Evolutionary conservation across 2,797 vertebrate species (phyloP).

Genomic region (Enteromius fasciolatus): DNA sequence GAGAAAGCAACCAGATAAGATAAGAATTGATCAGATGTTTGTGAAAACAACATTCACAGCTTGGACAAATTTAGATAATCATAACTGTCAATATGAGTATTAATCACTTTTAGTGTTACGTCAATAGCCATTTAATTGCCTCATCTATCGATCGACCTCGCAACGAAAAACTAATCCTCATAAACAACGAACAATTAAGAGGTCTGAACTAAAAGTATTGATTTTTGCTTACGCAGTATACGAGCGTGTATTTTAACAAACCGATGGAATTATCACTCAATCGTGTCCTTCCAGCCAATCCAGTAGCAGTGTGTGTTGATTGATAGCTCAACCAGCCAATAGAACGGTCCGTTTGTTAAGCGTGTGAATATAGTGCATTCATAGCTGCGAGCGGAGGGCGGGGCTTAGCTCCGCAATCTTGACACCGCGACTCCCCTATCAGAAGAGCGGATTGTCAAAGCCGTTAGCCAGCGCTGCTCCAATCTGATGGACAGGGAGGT

Average conservation of each 20-base stretch:
- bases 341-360: constrained; percentile 5
- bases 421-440: constrained; percentile 59
- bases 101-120: not conserved
- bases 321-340: constrained; percentile 61
- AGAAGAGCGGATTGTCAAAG: constrained; percentile 37
- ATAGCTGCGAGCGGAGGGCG: constrained; percentile 36
- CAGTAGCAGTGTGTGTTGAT: constrained; percentile 45
- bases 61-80: not conserved
- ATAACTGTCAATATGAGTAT: not conserved
- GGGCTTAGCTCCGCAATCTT: constrained; percentile 35
- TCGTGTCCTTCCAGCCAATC: constrained; percentile 38
- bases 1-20: not conserved
- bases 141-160: not conserved
- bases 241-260: constrained; percentile 27
- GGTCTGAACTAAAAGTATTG: not conserved
- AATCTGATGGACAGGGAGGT: constrained; percentile 62
- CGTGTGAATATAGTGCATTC: constrained; percentile 32
- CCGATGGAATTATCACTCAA: not conserved
- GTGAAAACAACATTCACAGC: not conserved
- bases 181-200: not conserved
- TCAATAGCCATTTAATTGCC: not conserved
- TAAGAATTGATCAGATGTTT: not conserved
- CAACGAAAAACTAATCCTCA: not conserved
- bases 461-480: constrained; percentile 60
- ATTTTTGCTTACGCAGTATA: constrained; percentile 5